Conservation (phyloP, 2,113 vertebrate genomes). For the Elgaria multicarinata region DNA sequence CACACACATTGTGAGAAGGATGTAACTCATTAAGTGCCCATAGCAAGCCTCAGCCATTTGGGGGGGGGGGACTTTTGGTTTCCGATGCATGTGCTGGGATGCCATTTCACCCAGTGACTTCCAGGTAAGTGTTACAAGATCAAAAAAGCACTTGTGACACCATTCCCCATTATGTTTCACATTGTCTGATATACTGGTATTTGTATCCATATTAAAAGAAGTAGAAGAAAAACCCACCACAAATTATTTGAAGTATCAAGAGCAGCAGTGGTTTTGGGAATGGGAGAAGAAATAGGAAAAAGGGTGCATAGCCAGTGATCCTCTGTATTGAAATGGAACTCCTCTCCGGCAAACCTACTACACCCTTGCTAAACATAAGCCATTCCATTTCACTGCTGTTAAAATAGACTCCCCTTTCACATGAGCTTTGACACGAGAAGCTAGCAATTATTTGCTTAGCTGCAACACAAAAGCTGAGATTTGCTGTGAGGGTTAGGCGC, state of each 20-base stretch:
- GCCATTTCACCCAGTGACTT: not conserved
- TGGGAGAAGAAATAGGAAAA: no score
- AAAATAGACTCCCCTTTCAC: constrained; percentile 10
- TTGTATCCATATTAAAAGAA: not conserved
- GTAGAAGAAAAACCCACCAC: not conserved
- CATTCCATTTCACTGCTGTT: not conserved
- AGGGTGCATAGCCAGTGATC: not conserved
- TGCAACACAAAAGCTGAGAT: constrained; percentile 6
- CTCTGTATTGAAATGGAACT: not conserved
- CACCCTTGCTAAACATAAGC: not conserved
- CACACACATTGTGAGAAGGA: not conserved
- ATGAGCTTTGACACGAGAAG: not conserved
- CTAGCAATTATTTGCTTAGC: constrained; percentile 8
- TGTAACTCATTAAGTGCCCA: not conserved
- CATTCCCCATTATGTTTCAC: not conserved
- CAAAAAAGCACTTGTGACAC: not conserved
- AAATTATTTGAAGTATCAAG: not conserved
- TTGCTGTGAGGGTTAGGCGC: not conserved
- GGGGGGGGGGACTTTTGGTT: not conserved
- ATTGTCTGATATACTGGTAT: not conserved
- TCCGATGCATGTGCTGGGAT: not conserved
- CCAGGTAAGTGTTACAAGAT: not conserved
- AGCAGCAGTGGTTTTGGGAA: not conserved
- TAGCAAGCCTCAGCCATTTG: not conserved
- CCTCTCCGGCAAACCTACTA: not conserved